Conservation (phyloP, 2,113 vertebrate species). For the Orientallactaga bullata region DNA sequence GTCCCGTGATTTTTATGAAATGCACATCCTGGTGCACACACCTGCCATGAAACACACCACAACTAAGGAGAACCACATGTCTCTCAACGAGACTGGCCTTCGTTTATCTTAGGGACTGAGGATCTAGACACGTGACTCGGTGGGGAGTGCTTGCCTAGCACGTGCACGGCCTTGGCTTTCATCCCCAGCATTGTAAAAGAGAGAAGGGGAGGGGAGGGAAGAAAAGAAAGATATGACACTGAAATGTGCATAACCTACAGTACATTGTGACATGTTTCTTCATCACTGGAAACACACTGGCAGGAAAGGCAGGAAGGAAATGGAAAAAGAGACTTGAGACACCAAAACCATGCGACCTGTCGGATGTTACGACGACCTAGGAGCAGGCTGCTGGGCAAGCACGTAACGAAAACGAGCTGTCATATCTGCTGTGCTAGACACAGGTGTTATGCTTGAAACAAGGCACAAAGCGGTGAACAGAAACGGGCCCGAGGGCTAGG, state of each 20-base stretch:
- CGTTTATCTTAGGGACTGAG: too few relatives aligned
- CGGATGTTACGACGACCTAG: neutral
- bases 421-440: neutral
- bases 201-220: neutral
- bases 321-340: neutral
- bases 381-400: neutral
- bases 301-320: neutral
- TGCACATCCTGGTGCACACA: too few relatives aligned
- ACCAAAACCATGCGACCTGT: neutral
- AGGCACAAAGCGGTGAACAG: neutral
- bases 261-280: slow-evolving; percentile 4
- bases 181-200: too few relatives aligned
- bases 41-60: too few relatives aligned
- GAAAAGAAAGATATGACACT: neutral
- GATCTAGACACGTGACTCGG: too few relatives aligned
- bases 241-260: neutral
- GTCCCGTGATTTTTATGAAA: too few relatives aligned
- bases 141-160: too few relatives aligned
- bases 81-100: too few relatives aligned
- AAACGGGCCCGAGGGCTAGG: neutral
- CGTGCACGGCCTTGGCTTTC: neutral
- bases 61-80: too few relatives aligned
- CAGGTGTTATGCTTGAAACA: neutral
- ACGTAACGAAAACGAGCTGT: neutral
- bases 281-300: neutral